Evolutionary conservation across 2,888 invertebrate genomes (phyloP).

Genomic region (Therioaphis trifolii): DNA sequence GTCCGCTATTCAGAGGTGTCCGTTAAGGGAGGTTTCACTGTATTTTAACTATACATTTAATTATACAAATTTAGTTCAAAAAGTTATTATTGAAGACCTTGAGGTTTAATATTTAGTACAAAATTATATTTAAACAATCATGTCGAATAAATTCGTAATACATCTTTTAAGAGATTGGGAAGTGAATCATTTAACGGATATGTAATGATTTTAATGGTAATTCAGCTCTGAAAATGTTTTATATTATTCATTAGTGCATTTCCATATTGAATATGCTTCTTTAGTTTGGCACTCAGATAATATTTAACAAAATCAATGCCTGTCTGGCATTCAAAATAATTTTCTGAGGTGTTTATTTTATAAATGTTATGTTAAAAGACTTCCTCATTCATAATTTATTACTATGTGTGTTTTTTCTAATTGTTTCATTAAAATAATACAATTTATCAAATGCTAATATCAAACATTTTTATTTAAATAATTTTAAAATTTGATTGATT

Average conservation of each 20-base stretch:
- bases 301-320: too few species aligned
- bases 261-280: not conserved
- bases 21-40: too few species aligned
- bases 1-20: too few species aligned
- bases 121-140: not conserved
- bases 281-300: not conserved
- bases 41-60: not conserved
- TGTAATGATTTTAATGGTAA: conserved; percentile 3
- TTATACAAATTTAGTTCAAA: not conserved
- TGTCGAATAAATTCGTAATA: not conserved
- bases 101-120: not conserved
- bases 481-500: too few species aligned
- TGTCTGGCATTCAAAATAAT: conserved; percentile 7
- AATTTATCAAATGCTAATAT: too few species aligned
- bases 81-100: not conserved
- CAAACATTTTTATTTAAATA: too few species aligned
- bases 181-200: not conserved
- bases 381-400: conserved; percentile 10
- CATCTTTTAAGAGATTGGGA: not conserved
- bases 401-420: conserved; percentile 15
- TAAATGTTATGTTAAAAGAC: conserved; percentile 6
- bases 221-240: not conserved
- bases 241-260: conserved; percentile 16
- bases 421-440: too few species aligned
- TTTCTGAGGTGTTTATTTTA: conserved; percentile 5